Percentiles rank a stretch among this genome's conserved stretches.
Conservation (phyloP, 1,140 invertebrate genomes). For the Eumaeus atala region DNA sequence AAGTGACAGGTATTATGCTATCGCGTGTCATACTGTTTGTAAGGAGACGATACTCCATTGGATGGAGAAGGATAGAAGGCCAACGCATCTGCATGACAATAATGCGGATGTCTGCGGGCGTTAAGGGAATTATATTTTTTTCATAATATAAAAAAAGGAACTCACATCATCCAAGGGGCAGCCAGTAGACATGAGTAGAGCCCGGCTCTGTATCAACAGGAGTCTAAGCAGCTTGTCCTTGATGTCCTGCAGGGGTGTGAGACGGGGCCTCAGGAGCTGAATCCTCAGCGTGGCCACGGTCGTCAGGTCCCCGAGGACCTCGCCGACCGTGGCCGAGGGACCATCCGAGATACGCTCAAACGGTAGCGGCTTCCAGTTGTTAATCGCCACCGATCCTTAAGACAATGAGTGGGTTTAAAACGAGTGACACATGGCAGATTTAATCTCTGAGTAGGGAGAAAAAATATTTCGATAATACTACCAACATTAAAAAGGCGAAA, state of each 20-base stretch:
- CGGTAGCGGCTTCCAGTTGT: slow-evolving; percentile 94
- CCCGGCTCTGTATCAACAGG: slow-evolving; percentile 90
- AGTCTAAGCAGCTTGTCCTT: slow-evolving; percentile 94
- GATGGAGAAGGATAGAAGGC: too few relatives aligned
- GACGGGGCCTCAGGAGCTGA: slow-evolving; percentile 87
- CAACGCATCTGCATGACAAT: too few relatives aligned
- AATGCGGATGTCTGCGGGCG: too few relatives aligned
- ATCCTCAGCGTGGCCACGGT: slow-evolving; percentile 93
- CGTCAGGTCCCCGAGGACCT: slow-evolving; percentile 93
- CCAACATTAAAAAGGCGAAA: too few relatives aligned
- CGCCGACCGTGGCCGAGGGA: slow-evolving; percentile 88
- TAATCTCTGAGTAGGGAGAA: too few relatives aligned
- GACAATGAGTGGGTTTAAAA: slow-evolving; percentile 14
- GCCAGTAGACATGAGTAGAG: slow-evolving; percentile 87
- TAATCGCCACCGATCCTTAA: slow-evolving; percentile 89
- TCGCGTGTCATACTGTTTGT: too few relatives aligned
- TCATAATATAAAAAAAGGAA: background rate
- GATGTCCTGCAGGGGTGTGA: slow-evolving; percentile 86
- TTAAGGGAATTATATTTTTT: too few relatives aligned
- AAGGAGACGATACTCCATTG: too few relatives aligned
- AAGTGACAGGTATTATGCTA: too few relatives aligned
- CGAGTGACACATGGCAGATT: too few relatives aligned
- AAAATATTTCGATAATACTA: too few relatives aligned
- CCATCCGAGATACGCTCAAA: slow-evolving; percentile 93
- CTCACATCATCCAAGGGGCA: slow-evolving; percentile 94